Conservation (phyloP, 2,888 invertebrate species). For the Dryomyza anilis region DNA sequence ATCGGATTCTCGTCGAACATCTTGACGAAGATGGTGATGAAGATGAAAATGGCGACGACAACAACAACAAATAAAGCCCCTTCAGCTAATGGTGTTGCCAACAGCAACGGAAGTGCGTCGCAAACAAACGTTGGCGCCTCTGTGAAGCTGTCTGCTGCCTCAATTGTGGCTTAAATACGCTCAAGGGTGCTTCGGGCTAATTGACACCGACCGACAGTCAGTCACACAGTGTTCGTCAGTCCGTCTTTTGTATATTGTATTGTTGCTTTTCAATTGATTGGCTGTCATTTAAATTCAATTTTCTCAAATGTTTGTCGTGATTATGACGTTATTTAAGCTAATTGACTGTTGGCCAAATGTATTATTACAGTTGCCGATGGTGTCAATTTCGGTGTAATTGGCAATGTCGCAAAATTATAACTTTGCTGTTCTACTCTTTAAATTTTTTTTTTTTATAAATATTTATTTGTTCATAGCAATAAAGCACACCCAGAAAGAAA, state of each 20-base stretch:
- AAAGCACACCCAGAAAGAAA: too few species aligned
- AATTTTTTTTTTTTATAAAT: too few species aligned
- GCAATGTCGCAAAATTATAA: too few species aligned
- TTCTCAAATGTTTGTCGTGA: background rate
- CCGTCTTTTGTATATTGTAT: background rate
- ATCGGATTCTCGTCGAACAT: constrained; percentile 48
- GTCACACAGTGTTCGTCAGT: background rate
- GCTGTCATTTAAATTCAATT: constrained; percentile 12
- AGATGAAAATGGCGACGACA: too few species aligned
- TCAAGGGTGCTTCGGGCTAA: constrained; percentile 28
- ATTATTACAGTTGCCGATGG: constrained; percentile 7
- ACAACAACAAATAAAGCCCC: too few species aligned
- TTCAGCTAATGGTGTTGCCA: too few species aligned
- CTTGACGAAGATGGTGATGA: constrained; percentile 17
- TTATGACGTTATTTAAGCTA: background rate
- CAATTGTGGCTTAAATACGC: constrained; percentile 32
- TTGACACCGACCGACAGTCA: constrained; percentile 35
- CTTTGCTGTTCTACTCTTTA: too few species aligned
- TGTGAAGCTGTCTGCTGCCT: constrained; percentile 31
- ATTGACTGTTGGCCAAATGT: constrained; percentile 10
- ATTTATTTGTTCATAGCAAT: too few species aligned
- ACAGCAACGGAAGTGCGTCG: constrained; percentile 12
- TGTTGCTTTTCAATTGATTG: constrained; percentile 6
- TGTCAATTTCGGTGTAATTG: background rate
- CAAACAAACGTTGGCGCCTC: constrained; percentile 13